Base-by-base conservation (phyloP, 2,888 invertebrate genomes). In the Cetonia aurata region DNA sequence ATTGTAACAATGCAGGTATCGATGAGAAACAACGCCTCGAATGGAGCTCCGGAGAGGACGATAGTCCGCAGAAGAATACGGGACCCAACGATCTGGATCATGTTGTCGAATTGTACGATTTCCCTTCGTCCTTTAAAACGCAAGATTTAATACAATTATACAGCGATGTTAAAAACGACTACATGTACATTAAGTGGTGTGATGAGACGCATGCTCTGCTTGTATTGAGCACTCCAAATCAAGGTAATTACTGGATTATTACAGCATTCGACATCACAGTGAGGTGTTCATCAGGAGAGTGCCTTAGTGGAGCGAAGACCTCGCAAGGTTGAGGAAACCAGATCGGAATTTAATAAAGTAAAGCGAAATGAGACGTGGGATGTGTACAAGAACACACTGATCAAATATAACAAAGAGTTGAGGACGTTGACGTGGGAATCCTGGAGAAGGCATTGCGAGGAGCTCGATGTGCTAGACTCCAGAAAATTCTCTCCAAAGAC, bases 111-210 rank as follows among this genome's bases (percentile, higher is more conserved):
- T 74, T 84, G 25, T 83, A 83, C 74, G 82, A 83, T 75, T 84
- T 84, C 75, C 83, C 84, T 37, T 62, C 83, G 1, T 78, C 80
- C n/a, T 80, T 84, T 44, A 81, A 79, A 74, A 83, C 84, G 6
- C 81, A 81, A 53, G 84, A 84, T 77, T 77, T 84, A 59, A 82
- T 84, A 72, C 83, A 83, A 71, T 78, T 83, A 46, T 84, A 84
- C 71, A 81, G 80, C 71, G 78, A 79, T 52, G 80, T 83, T 15
- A 80, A 82, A 37, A 80, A 81, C 71, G 82, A 84, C 70, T 78
- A 82, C 0, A 83, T 83, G 81, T 84, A 84, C 71, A 77, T 84
- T 56, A 83, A 83, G 76, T 84, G 84, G 84, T 81, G 84, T 19
- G 83, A 83, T 75, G 83, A 84, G 69, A 84, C 84, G n/a, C 83